phyloP scores from a whole-genome alignment of 2,797 vertebrate genomes.

The Molossus alvarezi region DNA sequence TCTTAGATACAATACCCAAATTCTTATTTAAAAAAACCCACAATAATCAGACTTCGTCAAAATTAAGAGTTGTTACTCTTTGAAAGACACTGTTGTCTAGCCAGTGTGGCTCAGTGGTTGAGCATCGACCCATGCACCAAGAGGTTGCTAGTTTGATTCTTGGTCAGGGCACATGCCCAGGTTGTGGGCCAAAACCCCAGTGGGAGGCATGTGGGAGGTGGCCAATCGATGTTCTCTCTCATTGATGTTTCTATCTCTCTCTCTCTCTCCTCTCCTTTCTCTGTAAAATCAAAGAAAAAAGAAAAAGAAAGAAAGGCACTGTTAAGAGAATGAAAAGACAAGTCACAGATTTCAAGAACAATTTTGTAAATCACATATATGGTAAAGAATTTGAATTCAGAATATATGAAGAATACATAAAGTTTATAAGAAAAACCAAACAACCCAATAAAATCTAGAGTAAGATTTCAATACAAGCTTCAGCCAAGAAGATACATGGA shows the following conservation, averaged over 20 bases:
- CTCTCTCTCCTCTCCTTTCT: no score
- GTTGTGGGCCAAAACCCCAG: no score
- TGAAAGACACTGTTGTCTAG: neutral
- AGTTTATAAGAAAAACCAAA: neutral
- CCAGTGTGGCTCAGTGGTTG: no score
- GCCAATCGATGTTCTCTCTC: no score
- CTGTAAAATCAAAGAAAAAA: no score
- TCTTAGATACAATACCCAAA: constrained; percentile 7
- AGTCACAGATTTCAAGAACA: neutral
- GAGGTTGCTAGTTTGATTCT: no score
- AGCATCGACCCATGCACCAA: no score
- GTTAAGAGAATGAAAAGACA: neutral
- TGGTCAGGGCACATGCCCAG: no score
- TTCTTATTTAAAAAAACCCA: neutral
- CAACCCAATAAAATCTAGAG: neutral
- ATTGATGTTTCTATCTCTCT: no score
- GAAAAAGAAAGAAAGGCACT: constrained; percentile 32
- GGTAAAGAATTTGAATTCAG: neutral
- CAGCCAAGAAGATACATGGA: neutral
- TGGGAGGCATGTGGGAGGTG: no score
- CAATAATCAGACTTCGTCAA: neutral
- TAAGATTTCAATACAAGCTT: neutral
- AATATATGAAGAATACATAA: neutral
- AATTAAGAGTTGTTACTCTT: neutral
- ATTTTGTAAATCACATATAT: neutral